phyloP scores from a whole-genome alignment of 2,888 invertebrate genomes.

The Eledona agricola region DNA sequence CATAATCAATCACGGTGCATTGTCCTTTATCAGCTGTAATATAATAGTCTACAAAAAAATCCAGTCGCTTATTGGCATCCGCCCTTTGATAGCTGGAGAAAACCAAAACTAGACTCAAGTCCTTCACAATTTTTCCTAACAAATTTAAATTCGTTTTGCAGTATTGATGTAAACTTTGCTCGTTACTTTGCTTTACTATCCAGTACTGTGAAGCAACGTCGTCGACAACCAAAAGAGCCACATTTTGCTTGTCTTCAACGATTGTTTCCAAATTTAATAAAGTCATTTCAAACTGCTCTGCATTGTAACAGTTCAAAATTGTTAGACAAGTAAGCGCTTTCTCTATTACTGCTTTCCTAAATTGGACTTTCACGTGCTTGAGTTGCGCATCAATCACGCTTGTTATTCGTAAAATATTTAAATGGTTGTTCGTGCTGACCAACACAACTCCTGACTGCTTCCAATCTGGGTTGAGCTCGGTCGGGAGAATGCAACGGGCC shows the following conservation, averaged over 20 bases:
- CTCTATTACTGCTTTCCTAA: conserved; percentile 44
- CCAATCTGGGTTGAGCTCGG: conserved; percentile 43
- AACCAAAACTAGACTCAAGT: conserved; percentile 47
- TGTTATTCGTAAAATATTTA: conserved; percentile 49
- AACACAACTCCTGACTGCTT: conserved; percentile 49
- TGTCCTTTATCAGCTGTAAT: conserved; percentile 39
- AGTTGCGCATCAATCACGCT: conserved; percentile 48
- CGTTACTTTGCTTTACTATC: conserved; percentile 40
- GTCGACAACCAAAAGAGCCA: conserved; percentile 48
- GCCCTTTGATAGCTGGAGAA: conserved; percentile 44
- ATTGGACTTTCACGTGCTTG: conserved; percentile 38
- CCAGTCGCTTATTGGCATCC: conserved; percentile 36
- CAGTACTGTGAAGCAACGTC: conserved; percentile 51
- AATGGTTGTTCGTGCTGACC: conserved; percentile 49
- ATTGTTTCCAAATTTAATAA: conserved; percentile 48
- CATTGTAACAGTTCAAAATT: conserved; percentile 48
- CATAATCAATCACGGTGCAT: conserved; percentile 40
- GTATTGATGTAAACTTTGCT: conserved; percentile 47
- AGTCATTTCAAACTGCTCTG: conserved; percentile 48
- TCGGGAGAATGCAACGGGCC: conserved; percentile 48
- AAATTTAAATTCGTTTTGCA: conserved; percentile 42
- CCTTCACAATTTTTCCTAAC: conserved; percentile 44
- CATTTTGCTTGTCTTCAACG: conserved; percentile 43
- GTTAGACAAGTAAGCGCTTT: conserved; percentile 46
- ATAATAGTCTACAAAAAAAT: conserved; percentile 41